Evolutionary conservation across 1,140 invertebrate species (phyloP), one percentile per base, ranked within the genome.

Genomic region (Phthorimaea operculella): DNA sequence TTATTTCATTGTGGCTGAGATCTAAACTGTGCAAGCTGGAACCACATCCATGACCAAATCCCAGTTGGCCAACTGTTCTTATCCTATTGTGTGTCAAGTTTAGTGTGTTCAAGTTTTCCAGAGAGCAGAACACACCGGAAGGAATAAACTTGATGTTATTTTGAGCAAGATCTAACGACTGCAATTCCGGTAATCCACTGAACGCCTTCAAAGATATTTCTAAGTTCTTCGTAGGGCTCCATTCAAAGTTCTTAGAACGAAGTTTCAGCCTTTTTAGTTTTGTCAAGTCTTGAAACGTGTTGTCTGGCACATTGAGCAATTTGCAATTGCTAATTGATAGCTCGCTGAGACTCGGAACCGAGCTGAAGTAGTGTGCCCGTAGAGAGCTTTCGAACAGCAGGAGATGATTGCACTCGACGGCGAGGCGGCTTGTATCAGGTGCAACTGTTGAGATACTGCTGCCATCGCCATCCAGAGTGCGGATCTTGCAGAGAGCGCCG

Each of bases 21-120:
- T 96, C 94, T 4, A 96, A 79, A 16, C 90, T 87, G 17, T 91
- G 88, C 33, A 96, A 87, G 63, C 86, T 86, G 47, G 89, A 85
- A 49, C 86, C 82, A 57, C 87, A 87, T 51, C 85, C 87, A 67
- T 86, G 85, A 42, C 87, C 88, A 66, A 93, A 89, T 8, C 94
- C 93, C 53, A 95, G 85, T 58, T 92, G 89, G 33, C 91, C 90
- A 7, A 94, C 86, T 42, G 91, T 90, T 48, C 88, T 87, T 59
- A 97, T 90, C 64, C 90, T 89, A 79, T 96, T 96, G 17, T 89
- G 87, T 9, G 94, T 95, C 57, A 96, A 86, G 85, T 97, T 96
- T 17, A 98, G 85, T 50, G 90, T 89, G 68, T 93, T 92, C 6
- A 98, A 85, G 69, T 92, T 93, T 51, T 88, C 87, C 56, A 97